A percentile compares a stretch with the other conserved stretches of the same genome.
Evolutionary conservation across 2,888 invertebrate genomes (phyloP).

Genomic region (Caenorhabditis panamensis): DNA sequence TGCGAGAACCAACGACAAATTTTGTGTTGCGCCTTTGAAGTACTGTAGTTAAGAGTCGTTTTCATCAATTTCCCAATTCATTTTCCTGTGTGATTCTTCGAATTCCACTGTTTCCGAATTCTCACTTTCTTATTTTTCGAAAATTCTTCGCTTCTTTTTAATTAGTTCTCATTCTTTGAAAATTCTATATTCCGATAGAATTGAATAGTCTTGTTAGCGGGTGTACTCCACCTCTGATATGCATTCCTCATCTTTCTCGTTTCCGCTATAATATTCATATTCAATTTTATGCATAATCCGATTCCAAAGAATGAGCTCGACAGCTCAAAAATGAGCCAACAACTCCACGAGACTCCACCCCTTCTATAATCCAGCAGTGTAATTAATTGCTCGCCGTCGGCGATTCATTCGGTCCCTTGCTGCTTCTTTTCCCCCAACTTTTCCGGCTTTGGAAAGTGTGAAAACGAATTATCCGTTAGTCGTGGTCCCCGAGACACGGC

Average conservation of each 20-base stretch:
- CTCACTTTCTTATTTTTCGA: not conserved
- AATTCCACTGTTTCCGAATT: not conserved
- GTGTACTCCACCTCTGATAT: constrained; percentile 10
- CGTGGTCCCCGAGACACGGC: not conserved
- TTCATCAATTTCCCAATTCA: not conserved
- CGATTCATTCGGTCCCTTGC: not conserved
- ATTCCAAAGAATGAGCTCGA: constrained; percentile 13
- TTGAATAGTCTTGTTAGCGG: constrained; percentile 8
- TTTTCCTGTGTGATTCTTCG: not conserved
- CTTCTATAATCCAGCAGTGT: constrained; percentile 19
- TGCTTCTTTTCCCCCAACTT: not conserved
- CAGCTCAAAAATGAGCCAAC: constrained; percentile 7
- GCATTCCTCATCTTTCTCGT: constrained; percentile 1
- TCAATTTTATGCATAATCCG: constrained; percentile 19
- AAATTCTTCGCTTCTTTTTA: not conserved
- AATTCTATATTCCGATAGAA: not conserved
- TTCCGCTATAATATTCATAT: not conserved
- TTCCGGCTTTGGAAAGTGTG: not conserved
- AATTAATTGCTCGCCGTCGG: constrained; percentile 34
- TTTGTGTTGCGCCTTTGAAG: constrained; percentile 10
- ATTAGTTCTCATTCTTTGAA: constrained; percentile 1
- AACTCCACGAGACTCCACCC: constrained; percentile 12
- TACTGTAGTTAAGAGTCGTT: constrained; percentile 9
- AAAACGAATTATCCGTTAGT: not conserved
- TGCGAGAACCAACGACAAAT: not conserved